phyloP scores from a whole-genome alignment of 2,797 vertebrate genomes.

The Nyctibius grandis region DNA sequence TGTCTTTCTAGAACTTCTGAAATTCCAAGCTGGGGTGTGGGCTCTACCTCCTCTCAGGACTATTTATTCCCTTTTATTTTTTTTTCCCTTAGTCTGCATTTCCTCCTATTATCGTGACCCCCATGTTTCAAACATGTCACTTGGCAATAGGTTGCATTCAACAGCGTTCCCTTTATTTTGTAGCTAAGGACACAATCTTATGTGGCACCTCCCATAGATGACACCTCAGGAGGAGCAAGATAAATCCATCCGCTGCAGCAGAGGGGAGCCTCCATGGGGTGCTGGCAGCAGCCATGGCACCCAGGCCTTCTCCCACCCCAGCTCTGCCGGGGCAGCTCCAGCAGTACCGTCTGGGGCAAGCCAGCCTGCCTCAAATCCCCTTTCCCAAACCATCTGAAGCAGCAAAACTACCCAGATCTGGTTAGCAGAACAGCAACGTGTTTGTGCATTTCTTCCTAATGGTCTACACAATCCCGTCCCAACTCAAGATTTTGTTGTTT shows the following conservation, averaged over 20 bases:
- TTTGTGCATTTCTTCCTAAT: not conserved
- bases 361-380: not conserved
- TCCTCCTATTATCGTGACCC: not conserved
- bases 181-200: not conserved
- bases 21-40: not conserved
- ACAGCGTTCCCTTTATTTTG: not conserved
- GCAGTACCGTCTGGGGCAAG: not conserved
- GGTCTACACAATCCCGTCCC: not conserved
- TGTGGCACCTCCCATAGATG: not conserved
- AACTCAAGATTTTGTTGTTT: conserved; percentile 10
- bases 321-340: not conserved
- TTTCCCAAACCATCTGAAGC: not conserved
- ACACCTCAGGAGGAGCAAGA: not conserved
- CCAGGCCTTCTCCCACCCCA: not conserved
- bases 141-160: not conserved
- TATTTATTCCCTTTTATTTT: not conserved
- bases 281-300: not conserved
- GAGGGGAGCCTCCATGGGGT: accelerated
- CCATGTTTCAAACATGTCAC: accelerated
- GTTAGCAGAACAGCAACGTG: not conserved
- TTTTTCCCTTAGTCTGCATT: not conserved
- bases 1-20: not conserved
- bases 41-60: not conserved
- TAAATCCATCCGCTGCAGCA: not conserved
- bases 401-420: not conserved